Evolutionary conservation across 2,113 vertebrate genomes (phyloP).

Genomic region (Embiotoca jacksoni): DNA sequence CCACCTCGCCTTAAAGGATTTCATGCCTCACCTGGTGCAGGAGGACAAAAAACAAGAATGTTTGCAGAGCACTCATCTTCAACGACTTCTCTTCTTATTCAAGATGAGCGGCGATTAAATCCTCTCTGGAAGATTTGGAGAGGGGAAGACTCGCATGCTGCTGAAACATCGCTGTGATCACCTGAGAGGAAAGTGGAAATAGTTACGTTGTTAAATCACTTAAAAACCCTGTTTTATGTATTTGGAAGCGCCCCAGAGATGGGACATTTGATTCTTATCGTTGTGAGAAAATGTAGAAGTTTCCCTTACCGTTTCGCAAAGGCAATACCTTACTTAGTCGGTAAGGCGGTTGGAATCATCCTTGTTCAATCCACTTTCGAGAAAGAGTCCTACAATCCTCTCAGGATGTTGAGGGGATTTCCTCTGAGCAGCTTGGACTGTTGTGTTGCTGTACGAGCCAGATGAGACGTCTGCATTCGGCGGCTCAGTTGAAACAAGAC

Average conservation of each 20-base stretch:
- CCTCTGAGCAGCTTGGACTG: constrained; percentile 31
- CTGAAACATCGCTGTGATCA: constrained; percentile 78
- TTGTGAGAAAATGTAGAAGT: constrained; percentile 12
- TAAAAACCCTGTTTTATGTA: not conserved
- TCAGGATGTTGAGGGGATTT: constrained; percentile 27
- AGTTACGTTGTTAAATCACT: constrained; percentile 16
- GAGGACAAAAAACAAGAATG: constrained; percentile 87
- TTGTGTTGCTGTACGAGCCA: constrained; percentile 33
- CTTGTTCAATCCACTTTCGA: constrained; percentile 60
- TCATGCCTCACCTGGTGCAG: constrained; percentile 91
- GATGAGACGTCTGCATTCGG: constrained; percentile 31
- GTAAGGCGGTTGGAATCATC: constrained; percentile 31
- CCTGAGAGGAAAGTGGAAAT: constrained; percentile 54
- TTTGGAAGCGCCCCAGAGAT: not conserved
- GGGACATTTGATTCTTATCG: not conserved
- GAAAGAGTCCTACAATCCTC: constrained; percentile 60
- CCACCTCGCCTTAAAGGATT: not conserved
- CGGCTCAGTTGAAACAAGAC: constrained; percentile 16
- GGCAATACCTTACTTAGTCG: constrained; percentile 54
- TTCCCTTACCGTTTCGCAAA: constrained; percentile 58
- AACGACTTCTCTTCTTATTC: constrained; percentile 82
- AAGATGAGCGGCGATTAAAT: constrained; percentile 84
- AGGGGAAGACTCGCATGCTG: constrained; percentile 72
- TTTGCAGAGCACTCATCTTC: constrained; percentile 89
- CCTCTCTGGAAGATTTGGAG: constrained; percentile 80